A percentile compares a stretch with the other conserved stretches of the same genome.
Conservation (phyloP, 2,797 vertebrate genomes). For the Amblyopsis hoosieri region DNA sequence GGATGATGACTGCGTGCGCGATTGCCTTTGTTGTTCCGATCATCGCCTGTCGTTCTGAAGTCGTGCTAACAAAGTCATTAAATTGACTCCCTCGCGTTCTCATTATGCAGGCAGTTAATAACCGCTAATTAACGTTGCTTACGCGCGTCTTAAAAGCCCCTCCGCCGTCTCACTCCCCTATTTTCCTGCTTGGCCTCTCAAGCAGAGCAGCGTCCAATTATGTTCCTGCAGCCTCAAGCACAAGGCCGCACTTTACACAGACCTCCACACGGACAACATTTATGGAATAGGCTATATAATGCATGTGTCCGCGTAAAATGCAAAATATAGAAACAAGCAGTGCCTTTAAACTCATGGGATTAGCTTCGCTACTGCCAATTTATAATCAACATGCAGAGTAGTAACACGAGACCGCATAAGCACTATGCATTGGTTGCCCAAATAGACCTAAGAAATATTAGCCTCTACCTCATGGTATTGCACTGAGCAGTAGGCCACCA, state of each 20-base stretch:
- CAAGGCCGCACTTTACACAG: too few relatives aligned
- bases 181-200: conserved; percentile 74
- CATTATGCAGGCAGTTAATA: conserved; percentile 87
- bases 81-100: conserved; percentile 87
- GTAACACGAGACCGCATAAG: too few relatives aligned
- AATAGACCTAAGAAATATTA: background rate
- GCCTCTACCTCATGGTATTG: background rate
- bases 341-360: too few relatives aligned
- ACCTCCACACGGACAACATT: too few relatives aligned
- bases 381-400: too few relatives aligned
- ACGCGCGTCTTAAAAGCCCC: conserved; percentile 78
- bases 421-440: too few relatives aligned
- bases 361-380: too few relatives aligned
- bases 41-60: conserved; percentile 84
- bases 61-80: conserved; percentile 86
- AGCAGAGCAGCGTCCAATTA: conserved; percentile 81
- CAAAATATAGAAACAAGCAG: background rate
- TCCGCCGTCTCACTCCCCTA: conserved; percentile 35
- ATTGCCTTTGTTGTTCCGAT: conserved; percentile 83
- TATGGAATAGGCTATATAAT: background rate
- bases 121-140: conserved; percentile 88
- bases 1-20: conserved; percentile 80
- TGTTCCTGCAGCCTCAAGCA: conserved; percentile 44
- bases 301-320: background rate
- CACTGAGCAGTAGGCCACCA: conserved; percentile 1